Evolutionary conservation across 1,140 invertebrate species (phyloP).

Genomic region (Lordiphosa clarofinis): DNA sequence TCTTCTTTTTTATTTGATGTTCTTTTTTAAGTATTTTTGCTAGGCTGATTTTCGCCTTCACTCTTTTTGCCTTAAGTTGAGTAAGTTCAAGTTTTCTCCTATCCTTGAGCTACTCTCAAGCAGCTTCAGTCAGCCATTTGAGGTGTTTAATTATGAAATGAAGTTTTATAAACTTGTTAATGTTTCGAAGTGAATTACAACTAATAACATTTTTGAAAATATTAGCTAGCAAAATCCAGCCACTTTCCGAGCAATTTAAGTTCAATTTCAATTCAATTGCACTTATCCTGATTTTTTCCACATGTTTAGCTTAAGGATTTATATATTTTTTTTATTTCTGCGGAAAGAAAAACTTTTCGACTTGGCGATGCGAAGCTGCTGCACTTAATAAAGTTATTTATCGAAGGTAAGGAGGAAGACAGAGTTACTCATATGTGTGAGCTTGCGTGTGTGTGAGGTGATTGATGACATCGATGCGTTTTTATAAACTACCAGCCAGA

Average conservation of each 20-base stretch:
- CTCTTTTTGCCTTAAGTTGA: slow-evolving; percentile 30
- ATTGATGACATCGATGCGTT: slow-evolving; percentile 79
- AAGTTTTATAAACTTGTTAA: slow-evolving; percentile 14
- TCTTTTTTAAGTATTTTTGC: slow-evolving; percentile 41
- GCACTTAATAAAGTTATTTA: slow-evolving; percentile 63
- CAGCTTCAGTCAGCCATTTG: no score
- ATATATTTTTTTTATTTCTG: no score
- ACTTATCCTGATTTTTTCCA: slow-evolving; percentile 14
- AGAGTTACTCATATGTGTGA: slow-evolving; percentile 8
- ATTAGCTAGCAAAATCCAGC: not conserved
- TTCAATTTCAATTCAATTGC: slow-evolving; percentile 37
- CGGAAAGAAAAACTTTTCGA: slow-evolving; percentile 5
- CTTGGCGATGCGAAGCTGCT: slow-evolving; percentile 18
- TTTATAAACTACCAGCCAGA: slow-evolving; percentile 59
- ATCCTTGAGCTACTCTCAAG: no score
- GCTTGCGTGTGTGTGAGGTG: slow-evolving; percentile 31
- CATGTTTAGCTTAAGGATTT: no score
- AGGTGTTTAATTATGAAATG: slow-evolving; percentile 43
- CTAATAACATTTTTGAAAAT: not conserved
- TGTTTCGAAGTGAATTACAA: not conserved
- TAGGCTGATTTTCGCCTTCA: slow-evolving; percentile 49
- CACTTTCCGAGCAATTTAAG: not conserved
- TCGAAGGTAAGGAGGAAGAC: slow-evolving; percentile 20
- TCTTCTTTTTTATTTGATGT: not conserved
- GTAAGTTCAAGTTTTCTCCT: slow-evolving; percentile 2